These are phyloP conservation scores for Heliocidaris tuberculata DNA, from an alignment of 35 echinoderm and acorn worm genomes.

Conservation along the genomic window DNA sequence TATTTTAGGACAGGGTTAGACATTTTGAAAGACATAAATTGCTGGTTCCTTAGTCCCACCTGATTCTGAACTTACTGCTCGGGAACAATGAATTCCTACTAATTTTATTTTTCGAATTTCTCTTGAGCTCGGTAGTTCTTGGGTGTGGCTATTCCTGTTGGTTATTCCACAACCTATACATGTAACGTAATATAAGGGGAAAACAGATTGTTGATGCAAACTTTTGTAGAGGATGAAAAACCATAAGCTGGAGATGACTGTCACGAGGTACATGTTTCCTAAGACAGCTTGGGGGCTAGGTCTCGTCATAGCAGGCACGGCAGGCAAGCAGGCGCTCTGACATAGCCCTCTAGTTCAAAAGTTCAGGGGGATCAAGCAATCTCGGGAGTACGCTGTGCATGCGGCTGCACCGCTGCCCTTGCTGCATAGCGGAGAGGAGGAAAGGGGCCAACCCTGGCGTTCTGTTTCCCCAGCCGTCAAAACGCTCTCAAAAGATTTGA, in stretches of 20 bases:
- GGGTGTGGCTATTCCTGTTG: neutral
- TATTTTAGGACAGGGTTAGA: no score
- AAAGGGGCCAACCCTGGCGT: neutral
- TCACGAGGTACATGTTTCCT: neutral
- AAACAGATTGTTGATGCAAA: neutral
- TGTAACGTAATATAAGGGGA: neutral
- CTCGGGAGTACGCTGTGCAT: neutral
- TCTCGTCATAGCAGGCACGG: neutral
- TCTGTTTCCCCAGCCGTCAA: slow-evolving; percentile 7
- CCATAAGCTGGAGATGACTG: neutral
- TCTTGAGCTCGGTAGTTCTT: neutral
- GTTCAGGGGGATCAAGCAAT: neutral
- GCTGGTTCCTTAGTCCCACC: no score
- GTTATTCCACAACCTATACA: neutral
- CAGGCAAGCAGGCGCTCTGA: neutral
- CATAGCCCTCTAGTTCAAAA: neutral
- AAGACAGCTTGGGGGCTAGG: neutral
- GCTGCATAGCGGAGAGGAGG: neutral
- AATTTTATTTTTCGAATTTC: neutral
- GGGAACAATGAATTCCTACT: no score
- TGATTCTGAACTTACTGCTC: no score
- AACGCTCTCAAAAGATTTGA: neutral
- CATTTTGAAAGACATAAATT: no score
- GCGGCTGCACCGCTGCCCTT: neutral
- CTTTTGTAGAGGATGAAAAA: neutral